Conservation (phyloP, 1,140 invertebrate genomes). For the Cardiocondyla obscurior region DNA sequence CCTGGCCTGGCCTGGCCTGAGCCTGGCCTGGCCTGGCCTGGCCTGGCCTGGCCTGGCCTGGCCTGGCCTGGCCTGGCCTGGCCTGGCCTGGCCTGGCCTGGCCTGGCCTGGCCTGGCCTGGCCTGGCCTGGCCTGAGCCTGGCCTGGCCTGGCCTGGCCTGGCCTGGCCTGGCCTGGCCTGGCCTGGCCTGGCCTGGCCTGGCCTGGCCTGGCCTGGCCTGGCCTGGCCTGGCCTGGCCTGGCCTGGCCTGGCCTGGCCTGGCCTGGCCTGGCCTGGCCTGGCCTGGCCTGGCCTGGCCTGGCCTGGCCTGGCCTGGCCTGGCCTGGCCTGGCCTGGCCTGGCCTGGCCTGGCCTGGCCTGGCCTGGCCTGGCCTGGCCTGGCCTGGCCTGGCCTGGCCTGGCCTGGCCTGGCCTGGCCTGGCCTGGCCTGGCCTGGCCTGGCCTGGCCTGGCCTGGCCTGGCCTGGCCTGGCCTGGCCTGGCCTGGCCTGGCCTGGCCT, state of each 20-base stretch:
- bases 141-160: conserved; percentile 8
- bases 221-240: background rate
- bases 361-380: conserved; percentile 14
- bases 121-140: conserved; percentile 18
- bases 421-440: conserved; percentile 10
- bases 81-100: conserved; percentile 17
- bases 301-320: conserved; percentile 13
- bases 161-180: conserved; percentile 20
- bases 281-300: conserved; percentile 1
- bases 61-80: background rate
- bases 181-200: too few species aligned
- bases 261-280: background rate
- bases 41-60: background rate
- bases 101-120: conserved; percentile 10
- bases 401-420: conserved; percentile 6
- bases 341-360: background rate
- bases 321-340: conserved; percentile 1
- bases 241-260: conserved; percentile 14
- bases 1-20: background rate
- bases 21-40: background rate
- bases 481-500: background rate
- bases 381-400: background rate
- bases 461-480: background rate
- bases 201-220: background rate
- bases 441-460: conserved; percentile 3